Conservation (phyloP, 2,888 invertebrate genomes). For the Argyra leucocephala region DNA sequence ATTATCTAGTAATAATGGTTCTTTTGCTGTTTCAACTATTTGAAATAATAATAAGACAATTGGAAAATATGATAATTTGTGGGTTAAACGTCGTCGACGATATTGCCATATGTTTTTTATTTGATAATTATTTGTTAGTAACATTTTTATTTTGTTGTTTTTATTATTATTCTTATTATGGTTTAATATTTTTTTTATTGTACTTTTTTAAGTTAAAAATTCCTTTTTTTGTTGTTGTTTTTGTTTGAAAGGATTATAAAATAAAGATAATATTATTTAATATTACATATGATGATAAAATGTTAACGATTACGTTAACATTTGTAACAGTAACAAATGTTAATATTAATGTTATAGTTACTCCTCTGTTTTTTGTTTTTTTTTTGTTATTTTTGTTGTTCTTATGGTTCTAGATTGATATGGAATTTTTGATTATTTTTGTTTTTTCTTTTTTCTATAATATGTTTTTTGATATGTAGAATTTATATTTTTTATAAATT, state of each 20-base stretch:
- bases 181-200: neutral
- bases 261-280: neutral
- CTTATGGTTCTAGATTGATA: too few species aligned
- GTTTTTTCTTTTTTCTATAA: too few species aligned
- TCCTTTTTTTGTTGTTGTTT: neutral
- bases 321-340: too few species aligned
- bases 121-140: neutral
- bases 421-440: too few species aligned
- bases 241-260: neutral
- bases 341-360: too few species aligned
- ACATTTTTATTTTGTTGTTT: neutral
- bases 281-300: neutral
- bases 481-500: too few species aligned
- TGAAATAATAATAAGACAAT: slow-evolving; percentile 10
- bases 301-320: neutral
- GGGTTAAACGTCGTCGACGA: neutral
- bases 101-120: slow-evolving; percentile 3
- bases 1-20: slow-evolving; percentile 8
- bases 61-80: slow-evolving; percentile 10
- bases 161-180: neutral
- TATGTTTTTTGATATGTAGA: too few species aligned
- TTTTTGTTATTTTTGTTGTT: too few species aligned
- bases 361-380: too few species aligned
- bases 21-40: slow-evolving; percentile 12
- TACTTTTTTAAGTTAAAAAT: neutral